Evolutionary conservation across 2,888 invertebrate species (phyloP), one percentile per base, ranked within the genome.

Genomic region (Macropis europaea): DNA sequence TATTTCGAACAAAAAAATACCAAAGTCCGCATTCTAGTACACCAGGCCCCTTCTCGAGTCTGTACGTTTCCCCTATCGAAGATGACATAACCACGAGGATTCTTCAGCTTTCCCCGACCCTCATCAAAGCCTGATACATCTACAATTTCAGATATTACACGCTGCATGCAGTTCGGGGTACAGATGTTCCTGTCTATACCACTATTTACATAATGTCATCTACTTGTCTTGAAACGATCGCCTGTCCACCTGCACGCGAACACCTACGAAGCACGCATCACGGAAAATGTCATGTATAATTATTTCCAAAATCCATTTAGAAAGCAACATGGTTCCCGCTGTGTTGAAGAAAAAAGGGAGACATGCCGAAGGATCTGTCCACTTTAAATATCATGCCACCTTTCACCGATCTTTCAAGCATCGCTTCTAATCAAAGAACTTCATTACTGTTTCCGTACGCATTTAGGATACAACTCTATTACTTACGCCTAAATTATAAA

Each of bases 51-150:
- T 19, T 52, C n/a, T n/a, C 47, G 34, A 19, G 28, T 30, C 59
- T 30, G 53, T 26, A 42, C 40, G 53, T 69, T 54, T 71, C 60
- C 68, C 34, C 48, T 54, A 61, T 54, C 17, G 50, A 50, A 47
- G 47, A 56, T 70, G 70, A 70, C 71, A 61, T 61, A 70, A 70
- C 61, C 24, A 42, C 32, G 28, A 48, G 32, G 54, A 70, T 56
- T 52, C 70, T 56, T 53, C 43, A 43, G 54, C 71, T 71, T 71
- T 71, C 71, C 70, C 62, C 30, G 62, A 71, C 70, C 71, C 71
- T 70, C 56, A 62, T 71, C 71, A 70, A 70, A 56, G 24, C 22
- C 30, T 4, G 54, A 32, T 42, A 32, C 56, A 22, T 50, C 62
- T 56, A 50, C 62, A 70, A 71, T 71, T 71, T 70, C 61, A 50